These are phyloP conservation scores for Thalassoma bifasciatum DNA, from an alignment of 2,113 vertebrate genomes.

Conservation along the genomic window DNA sequence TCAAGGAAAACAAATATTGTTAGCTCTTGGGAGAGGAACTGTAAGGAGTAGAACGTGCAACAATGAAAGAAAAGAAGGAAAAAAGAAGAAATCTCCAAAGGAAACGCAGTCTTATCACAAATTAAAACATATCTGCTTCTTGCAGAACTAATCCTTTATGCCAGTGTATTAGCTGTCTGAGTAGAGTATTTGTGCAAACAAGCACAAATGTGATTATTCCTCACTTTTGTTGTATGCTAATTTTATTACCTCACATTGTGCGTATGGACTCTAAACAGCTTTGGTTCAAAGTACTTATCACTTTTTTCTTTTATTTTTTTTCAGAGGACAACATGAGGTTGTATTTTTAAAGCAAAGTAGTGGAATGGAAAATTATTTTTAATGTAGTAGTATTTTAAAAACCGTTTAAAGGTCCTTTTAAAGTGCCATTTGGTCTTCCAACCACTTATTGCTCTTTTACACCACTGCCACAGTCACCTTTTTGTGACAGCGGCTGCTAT, in stretches of 20 bases:
- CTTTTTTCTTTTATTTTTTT: slow-evolving; percentile 8
- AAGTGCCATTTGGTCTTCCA: not conserved
- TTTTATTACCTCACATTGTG: slow-evolving; percentile 79
- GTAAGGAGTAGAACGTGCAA: slow-evolving; percentile 41
- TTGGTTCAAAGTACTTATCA: slow-evolving; percentile 50
- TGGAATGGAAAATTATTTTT: slow-evolving; percentile 14
- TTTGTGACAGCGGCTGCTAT: not conserved
- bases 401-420: not conserved
- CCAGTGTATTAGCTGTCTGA: slow-evolving; percentile 61
- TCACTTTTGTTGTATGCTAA: slow-evolving; percentile 76
- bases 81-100: slow-evolving; percentile 40
- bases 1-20: slow-evolving; percentile 74
- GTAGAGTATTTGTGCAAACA: slow-evolving; percentile 65
- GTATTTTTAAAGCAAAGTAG: slow-evolving; percentile 28
- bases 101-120: slow-evolving; percentile 68
- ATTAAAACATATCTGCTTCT: slow-evolving; percentile 75
- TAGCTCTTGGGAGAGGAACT: slow-evolving; percentile 24
- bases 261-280: slow-evolving; percentile 64
- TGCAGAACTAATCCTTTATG: slow-evolving; percentile 74
- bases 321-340: slow-evolving; percentile 8
- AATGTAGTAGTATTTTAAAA: slow-evolving; percentile 15
- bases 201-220: slow-evolving; percentile 76
- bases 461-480: not conserved
- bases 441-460: not conserved
- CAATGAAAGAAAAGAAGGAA: slow-evolving; percentile 24